Conservation (phyloP, 2,113 vertebrate genomes). For the Scomber colias region DNA sequence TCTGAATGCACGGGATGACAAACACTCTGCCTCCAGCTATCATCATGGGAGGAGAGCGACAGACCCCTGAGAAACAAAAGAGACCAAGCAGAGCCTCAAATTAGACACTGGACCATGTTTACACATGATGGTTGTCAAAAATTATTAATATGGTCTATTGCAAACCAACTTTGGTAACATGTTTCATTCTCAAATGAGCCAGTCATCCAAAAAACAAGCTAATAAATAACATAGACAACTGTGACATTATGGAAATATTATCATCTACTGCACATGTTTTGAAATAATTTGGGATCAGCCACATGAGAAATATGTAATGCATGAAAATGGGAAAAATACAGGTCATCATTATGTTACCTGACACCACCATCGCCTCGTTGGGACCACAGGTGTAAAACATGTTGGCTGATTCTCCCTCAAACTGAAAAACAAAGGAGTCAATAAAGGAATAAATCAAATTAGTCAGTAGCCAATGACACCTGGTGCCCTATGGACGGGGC, state of each 20-base stretch:
- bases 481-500: too few species aligned
- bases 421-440: conserved; percentile 10
- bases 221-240: background rate
- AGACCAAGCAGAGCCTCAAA: background rate
- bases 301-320: background rate
- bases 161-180: background rate
- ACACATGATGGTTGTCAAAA: background rate
- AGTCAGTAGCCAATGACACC: background rate
- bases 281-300: background rate
- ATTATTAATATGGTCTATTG: background rate
- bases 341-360: conserved; percentile 80
- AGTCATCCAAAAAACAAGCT: background rate
- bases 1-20: conserved; percentile 90
- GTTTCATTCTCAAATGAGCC: fast-evolving
- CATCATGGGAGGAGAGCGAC: conserved; percentile 91
- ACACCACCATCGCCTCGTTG: conserved; percentile 97
- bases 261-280: too few species aligned
- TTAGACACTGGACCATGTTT: background rate
- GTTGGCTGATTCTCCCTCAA: conserved; percentile 60
- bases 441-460: background rate
- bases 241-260: background rate
- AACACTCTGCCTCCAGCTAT: conserved; percentile 92
- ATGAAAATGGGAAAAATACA: background rate
- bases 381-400: conserved; percentile 95
- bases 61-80: conserved; percentile 84